A percentile compares a stretch with the other conserved stretches of the same genome.
Conservation (phyloP, 2,797 vertebrate species). For the Pterois miles region DNA sequence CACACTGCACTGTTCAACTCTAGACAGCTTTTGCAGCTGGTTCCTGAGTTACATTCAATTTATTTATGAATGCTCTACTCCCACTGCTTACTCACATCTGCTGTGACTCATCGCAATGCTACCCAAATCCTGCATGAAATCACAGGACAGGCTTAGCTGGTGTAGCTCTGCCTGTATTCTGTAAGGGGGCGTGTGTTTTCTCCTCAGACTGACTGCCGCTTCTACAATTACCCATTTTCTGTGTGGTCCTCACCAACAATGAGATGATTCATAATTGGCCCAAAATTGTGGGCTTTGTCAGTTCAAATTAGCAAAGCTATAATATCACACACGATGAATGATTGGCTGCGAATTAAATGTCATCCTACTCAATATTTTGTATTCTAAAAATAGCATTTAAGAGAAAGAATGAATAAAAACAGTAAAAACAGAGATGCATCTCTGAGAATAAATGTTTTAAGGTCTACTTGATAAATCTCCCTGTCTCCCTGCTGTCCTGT, state of each 20-base stretch:
- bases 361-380: background rate
- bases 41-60: slow-evolving; percentile 53
- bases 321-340: slow-evolving; percentile 16
- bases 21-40: slow-evolving; percentile 16
- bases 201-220: slow-evolving; percentile 26
- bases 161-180: slow-evolving; percentile 39
- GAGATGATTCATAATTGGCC: slow-evolving; percentile 26
- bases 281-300: slow-evolving; percentile 27
- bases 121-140: slow-evolving; percentile 71
- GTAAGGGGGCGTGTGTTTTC: slow-evolving; percentile 36
- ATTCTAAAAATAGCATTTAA: background rate
- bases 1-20: slow-evolving; percentile 6
- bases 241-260: slow-evolving; percentile 28
- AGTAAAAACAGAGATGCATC: background rate
- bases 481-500: background rate
- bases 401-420: background rate
- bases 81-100: slow-evolving; percentile 56
- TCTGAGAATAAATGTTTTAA: background rate
- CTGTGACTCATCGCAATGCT: slow-evolving; percentile 69
- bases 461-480: background rate
- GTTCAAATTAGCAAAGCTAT: slow-evolving; percentile 33
- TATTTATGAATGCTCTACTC: slow-evolving; percentile 65
- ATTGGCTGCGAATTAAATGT: slow-evolving; percentile 17
- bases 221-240: slow-evolving; percentile 30
- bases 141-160: slow-evolving; percentile 61